Percentiles rank a stretch among this genome's conserved stretches.
phyloP scores from a whole-genome alignment of 23 tunicate species.

The Ascidia mentula region DNA sequence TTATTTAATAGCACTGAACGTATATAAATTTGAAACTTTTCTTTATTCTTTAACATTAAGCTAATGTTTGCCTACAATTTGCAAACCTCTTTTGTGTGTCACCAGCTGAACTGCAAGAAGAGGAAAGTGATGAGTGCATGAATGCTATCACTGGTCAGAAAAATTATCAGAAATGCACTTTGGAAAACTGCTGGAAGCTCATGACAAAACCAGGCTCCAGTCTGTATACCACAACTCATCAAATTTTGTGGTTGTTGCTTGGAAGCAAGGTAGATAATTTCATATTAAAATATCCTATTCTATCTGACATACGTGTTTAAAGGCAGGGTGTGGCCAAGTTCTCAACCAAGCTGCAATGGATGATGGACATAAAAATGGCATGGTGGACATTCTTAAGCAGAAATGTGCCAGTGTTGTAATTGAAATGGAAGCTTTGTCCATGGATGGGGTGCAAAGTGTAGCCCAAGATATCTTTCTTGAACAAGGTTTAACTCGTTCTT shows the following conservation, averaged over 20 bases:
- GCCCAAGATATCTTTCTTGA: slow-evolving; percentile 59
- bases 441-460: slow-evolving; percentile 15
- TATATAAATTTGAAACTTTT: no score
- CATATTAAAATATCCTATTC: neutral
- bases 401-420: slow-evolving; percentile 44
- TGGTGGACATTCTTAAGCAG: slow-evolving; percentile 31
- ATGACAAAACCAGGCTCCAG: slow-evolving; percentile 37
- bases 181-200: slow-evolving; percentile 40
- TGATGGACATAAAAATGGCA: slow-evolving; percentile 26
- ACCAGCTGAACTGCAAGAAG: slow-evolving; percentile 21
- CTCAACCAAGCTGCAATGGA: slow-evolving; percentile 25
- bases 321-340: slow-evolving; percentile 37
- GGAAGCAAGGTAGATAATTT: slow-evolving; percentile 31
- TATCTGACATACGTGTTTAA: neutral
- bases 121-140: slow-evolving; percentile 57
- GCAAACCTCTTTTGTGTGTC: no score
- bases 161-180: slow-evolving; percentile 15
- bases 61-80: no score
- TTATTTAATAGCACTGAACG: no score
- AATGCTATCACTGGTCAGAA: slow-evolving; percentile 10
- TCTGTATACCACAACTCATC: slow-evolving; percentile 57
- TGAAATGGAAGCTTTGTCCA: slow-evolving; percentile 60
- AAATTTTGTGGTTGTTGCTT: slow-evolving; percentile 48
- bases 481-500: slow-evolving; percentile 29
- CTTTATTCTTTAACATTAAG: no score